A percentile compares a stretch with the other conserved stretches of the same genome.
phyloP scores from a whole-genome alignment of 2,113 vertebrate genomes.

The Cavia porcellus region DNA sequence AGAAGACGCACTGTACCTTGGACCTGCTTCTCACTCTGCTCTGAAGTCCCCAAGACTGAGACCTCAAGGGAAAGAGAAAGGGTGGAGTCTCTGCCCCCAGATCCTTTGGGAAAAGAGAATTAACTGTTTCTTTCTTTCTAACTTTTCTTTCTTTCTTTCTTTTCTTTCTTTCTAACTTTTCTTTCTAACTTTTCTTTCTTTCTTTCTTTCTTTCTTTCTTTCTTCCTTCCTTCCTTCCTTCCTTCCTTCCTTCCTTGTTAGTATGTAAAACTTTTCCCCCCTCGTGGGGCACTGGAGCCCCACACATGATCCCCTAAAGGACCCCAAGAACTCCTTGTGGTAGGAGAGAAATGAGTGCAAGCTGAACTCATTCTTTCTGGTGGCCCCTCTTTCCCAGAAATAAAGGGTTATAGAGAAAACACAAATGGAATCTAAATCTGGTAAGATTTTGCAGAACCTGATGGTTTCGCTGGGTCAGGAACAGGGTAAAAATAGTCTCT shows the following conservation, averaged over 20 bases:
- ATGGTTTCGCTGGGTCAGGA: conserved; percentile 84
- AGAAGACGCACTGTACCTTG: neutral
- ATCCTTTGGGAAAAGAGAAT: neutral
- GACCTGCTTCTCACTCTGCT: neutral
- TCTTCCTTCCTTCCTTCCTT: neutral
- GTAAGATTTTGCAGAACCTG: conserved; percentile 83
- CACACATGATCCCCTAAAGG: neutral
- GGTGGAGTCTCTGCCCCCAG: neutral
- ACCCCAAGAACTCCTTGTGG: accelerated
- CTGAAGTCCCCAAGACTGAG: neutral
- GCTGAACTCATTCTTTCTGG: neutral
- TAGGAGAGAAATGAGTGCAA: neutral
- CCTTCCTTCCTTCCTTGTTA: neutral
- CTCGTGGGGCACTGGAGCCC: neutral
- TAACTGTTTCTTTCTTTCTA: no score
- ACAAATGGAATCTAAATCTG: conserved; percentile 80
- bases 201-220: no score
- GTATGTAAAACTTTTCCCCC: neutral
- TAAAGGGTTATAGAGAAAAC: conserved; percentile 75
- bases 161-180: no score
- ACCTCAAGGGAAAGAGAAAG: neutral
- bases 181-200: neutral
- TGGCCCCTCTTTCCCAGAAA: conserved; percentile 80
- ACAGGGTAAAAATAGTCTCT: conserved; percentile 76
- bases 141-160: neutral